Percentiles rank a stretch among this genome's conserved stretches.
phyloP scores from a whole-genome alignment of 2,888 invertebrate genomes.

The Drosophila mulleri region DNA sequence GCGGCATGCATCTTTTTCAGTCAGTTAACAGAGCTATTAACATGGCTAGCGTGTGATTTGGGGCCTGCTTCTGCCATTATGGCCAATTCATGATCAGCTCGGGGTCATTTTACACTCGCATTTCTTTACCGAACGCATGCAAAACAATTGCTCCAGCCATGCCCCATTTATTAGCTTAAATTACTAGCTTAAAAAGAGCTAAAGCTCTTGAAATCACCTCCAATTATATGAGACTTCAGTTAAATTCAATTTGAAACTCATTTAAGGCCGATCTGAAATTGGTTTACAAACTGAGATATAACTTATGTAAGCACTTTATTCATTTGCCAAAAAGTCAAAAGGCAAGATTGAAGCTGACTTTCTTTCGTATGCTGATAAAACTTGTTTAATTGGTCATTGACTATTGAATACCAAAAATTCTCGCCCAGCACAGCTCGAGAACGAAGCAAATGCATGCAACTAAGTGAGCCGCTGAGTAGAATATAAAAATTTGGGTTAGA shows the following conservation, averaged over 20 bases:
- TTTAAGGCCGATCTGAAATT: no score
- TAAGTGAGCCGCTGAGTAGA: conserved; percentile 4
- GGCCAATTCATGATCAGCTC: not conserved
- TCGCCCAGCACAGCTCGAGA: conserved; percentile 22
- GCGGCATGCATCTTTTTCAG: conserved; percentile 17
- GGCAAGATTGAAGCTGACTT: not conserved
- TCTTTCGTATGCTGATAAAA: not conserved
- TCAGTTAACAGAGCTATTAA: conserved; percentile 17
- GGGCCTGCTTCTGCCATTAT: not conserved
- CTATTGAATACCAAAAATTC: not conserved
- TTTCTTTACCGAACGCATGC: not conserved
- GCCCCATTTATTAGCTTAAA: not conserved
- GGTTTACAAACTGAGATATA: no score
- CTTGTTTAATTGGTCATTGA: not conserved
- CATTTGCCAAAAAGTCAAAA: not conserved
- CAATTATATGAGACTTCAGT: no score
- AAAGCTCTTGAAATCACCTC: no score
- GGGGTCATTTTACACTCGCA: not conserved
- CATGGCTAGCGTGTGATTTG: conserved; percentile 3
- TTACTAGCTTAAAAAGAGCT: no score
- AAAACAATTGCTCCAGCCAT: not conserved
- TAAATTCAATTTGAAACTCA: no score
- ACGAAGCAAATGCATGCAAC: conserved; percentile 35
- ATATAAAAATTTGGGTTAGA: not conserved
- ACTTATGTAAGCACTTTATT: no score